Evolutionary conservation across 2,888 invertebrate genomes (phyloP).

Genomic region (Eupeodes luniger): DNA sequence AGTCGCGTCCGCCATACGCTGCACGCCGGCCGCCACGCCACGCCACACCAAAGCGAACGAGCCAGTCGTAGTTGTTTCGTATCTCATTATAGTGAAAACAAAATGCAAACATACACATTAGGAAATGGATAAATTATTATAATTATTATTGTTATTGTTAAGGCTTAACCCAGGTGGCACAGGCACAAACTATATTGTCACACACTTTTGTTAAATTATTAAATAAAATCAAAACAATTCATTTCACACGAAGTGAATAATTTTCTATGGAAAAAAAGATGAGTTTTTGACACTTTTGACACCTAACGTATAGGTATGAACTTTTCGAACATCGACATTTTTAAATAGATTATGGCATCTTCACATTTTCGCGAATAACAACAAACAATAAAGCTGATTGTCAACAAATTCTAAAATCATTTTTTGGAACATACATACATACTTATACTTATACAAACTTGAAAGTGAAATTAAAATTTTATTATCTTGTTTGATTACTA

Average conservation of each 20-base stretch:
- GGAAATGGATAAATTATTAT: slow-evolving; percentile 26
- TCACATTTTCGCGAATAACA: too few species aligned
- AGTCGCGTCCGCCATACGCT: too few species aligned
- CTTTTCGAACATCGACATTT: too few species aligned
- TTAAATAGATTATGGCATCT: too few species aligned
- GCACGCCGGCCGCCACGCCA: background rate
- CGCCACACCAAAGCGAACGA: too few species aligned
- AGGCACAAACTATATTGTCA: background rate
- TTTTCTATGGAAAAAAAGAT: background rate
- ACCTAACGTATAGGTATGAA: too few species aligned
- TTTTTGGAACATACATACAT: too few species aligned
- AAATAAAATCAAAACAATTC: background rate
- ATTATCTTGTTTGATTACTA: too few species aligned
- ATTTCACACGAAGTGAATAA: slow-evolving; percentile 5
- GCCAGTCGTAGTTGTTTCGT: background rate
- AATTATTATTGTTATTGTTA: slow-evolving; percentile 12
- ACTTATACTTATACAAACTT: too few species aligned
- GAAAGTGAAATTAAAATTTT: too few species aligned
- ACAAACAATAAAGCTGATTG: too few species aligned
- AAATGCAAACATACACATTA: slow-evolving; percentile 1
- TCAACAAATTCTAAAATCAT: too few species aligned
- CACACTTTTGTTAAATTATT: background rate
- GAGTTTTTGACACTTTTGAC: background rate
- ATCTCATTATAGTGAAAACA: background rate
- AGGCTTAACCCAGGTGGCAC: slow-evolving; percentile 39